Evolutionary conservation across 2,797 vertebrate species (phyloP).

Genomic region (Sebastes minor): DNA sequence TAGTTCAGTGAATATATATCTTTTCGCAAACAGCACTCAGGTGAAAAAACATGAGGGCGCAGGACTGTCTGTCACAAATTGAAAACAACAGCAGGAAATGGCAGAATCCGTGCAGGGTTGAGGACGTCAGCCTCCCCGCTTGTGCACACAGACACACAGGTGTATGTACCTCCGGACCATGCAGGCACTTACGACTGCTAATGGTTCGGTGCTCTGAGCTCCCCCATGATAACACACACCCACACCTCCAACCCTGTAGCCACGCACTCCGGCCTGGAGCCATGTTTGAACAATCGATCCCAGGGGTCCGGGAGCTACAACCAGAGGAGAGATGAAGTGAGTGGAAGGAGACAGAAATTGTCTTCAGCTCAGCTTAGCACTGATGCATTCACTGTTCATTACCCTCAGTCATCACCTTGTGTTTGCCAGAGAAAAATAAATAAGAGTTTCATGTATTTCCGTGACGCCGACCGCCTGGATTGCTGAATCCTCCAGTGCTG

Average conservation of each 20-base stretch:
- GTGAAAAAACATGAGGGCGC: not conserved
- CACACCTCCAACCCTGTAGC: not conserved
- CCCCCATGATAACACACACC: slow-evolving; percentile 4
- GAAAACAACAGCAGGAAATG: slow-evolving; percentile 15
- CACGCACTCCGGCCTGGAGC: slow-evolving; percentile 9
- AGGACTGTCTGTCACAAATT: not conserved
- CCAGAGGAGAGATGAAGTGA: slow-evolving; percentile 15
- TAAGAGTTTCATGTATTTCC: slow-evolving; percentile 13
- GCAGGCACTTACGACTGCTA: slow-evolving; percentile 1
- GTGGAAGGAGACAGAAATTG: slow-evolving; percentile 54
- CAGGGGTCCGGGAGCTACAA: slow-evolving; percentile 26
- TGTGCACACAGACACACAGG: slow-evolving; percentile 1
- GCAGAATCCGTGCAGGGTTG: not conserved
- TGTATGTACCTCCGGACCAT: slow-evolving; percentile 5
- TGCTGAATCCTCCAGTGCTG: not conserved
- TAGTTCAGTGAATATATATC: not conserved
- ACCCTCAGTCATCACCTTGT: slow-evolving; percentile 35
- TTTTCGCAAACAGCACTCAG: not conserved
- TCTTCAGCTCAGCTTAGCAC: slow-evolving; percentile 51
- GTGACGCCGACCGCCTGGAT: not conserved
- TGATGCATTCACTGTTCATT: slow-evolving; percentile 59
- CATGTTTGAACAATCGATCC: slow-evolving; percentile 57
- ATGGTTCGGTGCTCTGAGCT: slow-evolving; percentile 13
- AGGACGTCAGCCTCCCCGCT: not conserved
- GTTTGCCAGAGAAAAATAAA: slow-evolving; percentile 27